Percentiles rank a stretch among this genome's conserved stretches.
Evolutionary conservation across 1,140 invertebrate species (phyloP).

Genomic region (Zaprionus inermis): DNA sequence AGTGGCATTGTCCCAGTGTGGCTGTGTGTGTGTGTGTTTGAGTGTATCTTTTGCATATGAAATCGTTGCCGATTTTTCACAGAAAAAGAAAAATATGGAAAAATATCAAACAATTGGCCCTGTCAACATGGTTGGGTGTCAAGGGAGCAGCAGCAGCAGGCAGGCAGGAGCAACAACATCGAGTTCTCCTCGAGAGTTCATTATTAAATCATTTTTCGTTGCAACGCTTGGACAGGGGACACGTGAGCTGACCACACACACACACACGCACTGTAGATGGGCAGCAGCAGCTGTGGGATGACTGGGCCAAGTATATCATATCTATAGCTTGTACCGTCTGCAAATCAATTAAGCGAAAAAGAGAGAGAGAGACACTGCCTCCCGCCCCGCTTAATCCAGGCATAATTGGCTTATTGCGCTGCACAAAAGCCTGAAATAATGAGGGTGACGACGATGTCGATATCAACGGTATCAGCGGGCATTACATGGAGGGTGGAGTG

Average conservation of each 20-base stretch:
- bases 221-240: slow-evolving; percentile 44
- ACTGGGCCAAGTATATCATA: neutral
- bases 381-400: slow-evolving; percentile 59
- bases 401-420: slow-evolving; percentile 74
- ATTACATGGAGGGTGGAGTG: neutral
- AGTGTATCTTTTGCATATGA: slow-evolving; percentile 52
- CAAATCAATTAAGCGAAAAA: slow-evolving; percentile 60
- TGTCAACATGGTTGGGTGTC: slow-evolving; percentile 70
- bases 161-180: slow-evolving; percentile 30
- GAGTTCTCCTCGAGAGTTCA: slow-evolving; percentile 56
- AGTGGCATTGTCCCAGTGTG: slow-evolving; percentile 28
- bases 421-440: slow-evolving; percentile 77
- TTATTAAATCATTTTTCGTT: slow-evolving; percentile 75
- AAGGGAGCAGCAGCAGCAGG: slow-evolving; percentile 58
- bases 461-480: slow-evolving; percentile 48
- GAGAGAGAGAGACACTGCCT: slow-evolving; percentile 26
- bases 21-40: slow-evolving; percentile 33
- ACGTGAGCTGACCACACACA: slow-evolving; percentile 69
- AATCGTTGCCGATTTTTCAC: slow-evolving; percentile 48
- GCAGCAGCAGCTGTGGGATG: slow-evolving; percentile 21
- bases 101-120: slow-evolving; percentile 67
- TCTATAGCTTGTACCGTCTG: slow-evolving; percentile 1
- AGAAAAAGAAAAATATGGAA: slow-evolving; percentile 27
- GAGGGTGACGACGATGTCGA: slow-evolving; percentile 55
- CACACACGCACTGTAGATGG: slow-evolving; percentile 59